Conservation (phyloP, 2,797 vertebrate genomes). For the Oreonectes daqikongensis region DNA sequence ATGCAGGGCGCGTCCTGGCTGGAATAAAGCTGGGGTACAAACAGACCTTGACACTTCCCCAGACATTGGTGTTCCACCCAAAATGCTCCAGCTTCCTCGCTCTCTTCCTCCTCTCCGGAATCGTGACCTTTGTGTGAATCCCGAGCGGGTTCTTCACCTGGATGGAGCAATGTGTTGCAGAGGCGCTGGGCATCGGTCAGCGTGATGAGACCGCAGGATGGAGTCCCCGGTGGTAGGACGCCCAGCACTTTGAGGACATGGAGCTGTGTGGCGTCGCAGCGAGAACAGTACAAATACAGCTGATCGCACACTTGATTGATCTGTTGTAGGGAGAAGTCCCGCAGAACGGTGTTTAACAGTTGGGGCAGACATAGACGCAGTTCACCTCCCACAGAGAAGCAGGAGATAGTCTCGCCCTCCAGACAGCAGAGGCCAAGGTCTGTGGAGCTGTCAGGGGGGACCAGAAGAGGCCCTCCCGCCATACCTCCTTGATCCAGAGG, state of each 20-base stretch:
- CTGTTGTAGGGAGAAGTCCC: conserved; percentile 95
- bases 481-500: conserved; percentile 87
- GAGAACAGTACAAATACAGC: conserved; percentile 95
- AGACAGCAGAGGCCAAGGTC: conserved; percentile 92
- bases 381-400: conserved; percentile 95
- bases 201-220: conserved; percentile 95
- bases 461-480: conserved; percentile 91
- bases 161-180: conserved; percentile 92
- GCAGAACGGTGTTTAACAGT: conserved; percentile 95
- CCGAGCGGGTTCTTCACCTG: conserved; percentile 77
- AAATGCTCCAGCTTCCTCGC: conserved; percentile 85
- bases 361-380: conserved; percentile 96
- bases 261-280: conserved; percentile 94
- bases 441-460: conserved; percentile 95
- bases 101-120: conserved; percentile 56
- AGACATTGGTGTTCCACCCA: conserved; percentile 97
- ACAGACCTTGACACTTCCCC: conserved; percentile 97
- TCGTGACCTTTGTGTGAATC: conserved; percentile 59
- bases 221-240: conserved; percentile 94
- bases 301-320: conserved; percentile 98
- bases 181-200: conserved; percentile 95
- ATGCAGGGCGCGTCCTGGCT: conserved; percentile 90
- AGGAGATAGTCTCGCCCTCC: conserved; percentile 96
- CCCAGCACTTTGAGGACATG: conserved; percentile 96
- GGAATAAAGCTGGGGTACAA: conserved; percentile 92